Evolutionary conservation across 2,888 invertebrate species (phyloP), one percentile per base, ranked within the genome.

Genomic region (Drosophila prostipennis): DNA sequence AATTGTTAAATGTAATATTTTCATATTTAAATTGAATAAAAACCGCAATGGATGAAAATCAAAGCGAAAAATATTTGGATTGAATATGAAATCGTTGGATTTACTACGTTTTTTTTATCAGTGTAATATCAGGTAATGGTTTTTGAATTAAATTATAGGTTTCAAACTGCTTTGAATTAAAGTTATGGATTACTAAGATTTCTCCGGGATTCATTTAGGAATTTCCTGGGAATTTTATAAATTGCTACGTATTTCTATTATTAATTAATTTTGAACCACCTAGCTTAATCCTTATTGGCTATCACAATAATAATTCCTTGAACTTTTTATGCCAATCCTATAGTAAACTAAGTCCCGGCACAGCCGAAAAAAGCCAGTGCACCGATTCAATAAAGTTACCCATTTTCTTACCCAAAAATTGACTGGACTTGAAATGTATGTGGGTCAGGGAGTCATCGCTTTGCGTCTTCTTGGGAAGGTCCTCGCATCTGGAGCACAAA

Each of bases 341-440:
- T n/a, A 61, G 13, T 36, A 40, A 48, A 34, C 39, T 42, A 29
- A 61, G 48, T 16, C 26, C 32, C 65, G 61, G 61, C 61, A 14
- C 46, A 61, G 64, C 64, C 65, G 37, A 36, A 43, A 40, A 39
- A 13, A 72, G 73, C 72, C 63, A 72, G 72, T 72, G 72, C 39
- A 58, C 51, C 49, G 37, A 36, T 46, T 36, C 40, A 72, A 58
- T 40, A 72, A 72, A 64, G 5, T 49, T 5, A 43, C 40, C 16
- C n/a, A 14, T 26, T 49, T 54, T 29, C 48, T 57, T 70, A 68
- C 68, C 57, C 39, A 14, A 8, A 16, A 14, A 6, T 36, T 13
- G 7, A 14, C 14, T 70, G 26, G 34, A 8, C 16, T 51, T 51
- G 4, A 29, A 29, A 10, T 23, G n/a, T 11, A 19, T 14, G 60